Evolutionary conservation across 2,113 vertebrate genomes (phyloP).

Genomic region (Zonotrichia leucophrys): DNA sequence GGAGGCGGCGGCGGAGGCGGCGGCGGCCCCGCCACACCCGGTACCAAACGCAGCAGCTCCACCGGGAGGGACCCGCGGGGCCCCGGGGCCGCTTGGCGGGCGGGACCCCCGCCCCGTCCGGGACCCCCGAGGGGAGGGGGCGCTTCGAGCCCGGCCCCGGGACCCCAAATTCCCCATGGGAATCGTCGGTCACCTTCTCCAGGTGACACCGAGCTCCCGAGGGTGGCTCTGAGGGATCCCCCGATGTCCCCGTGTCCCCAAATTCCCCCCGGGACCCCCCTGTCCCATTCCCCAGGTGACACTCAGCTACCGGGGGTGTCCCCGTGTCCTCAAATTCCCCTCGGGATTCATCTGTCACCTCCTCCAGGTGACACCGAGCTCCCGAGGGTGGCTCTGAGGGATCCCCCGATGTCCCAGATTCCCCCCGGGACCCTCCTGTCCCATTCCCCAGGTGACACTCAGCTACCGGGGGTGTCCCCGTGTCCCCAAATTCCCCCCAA

Average conservation of each 20-base stretch:
- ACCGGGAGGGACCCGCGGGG: neutral
- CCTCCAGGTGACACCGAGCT: neutral
- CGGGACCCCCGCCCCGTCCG: neutral
- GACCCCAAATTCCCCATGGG: neutral
- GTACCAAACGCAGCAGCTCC: neutral
- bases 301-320: too few relatives aligned
- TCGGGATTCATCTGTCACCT: too few relatives aligned
- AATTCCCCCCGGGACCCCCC: too few relatives aligned
- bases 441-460: fast-evolving
- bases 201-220: too few relatives aligned
- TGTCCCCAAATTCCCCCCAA: too few relatives aligned
- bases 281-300: too few relatives aligned
- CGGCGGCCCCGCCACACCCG: neutral
- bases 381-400: fast-evolving
- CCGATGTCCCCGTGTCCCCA: too few relatives aligned
- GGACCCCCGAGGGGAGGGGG: neutral
- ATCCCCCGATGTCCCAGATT: neutral
- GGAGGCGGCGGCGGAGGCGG: neutral
- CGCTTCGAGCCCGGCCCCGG: neutral
- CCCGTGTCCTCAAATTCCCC: neutral
- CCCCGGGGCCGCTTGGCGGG: neutral
- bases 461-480: too few relatives aligned
- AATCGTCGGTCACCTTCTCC: too few relatives aligned
- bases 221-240: too few relatives aligned
- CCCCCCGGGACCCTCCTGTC: neutral